Conservation (phyloP, 1,140 invertebrate genomes). For the Homalodisca vitripennis region DNA sequence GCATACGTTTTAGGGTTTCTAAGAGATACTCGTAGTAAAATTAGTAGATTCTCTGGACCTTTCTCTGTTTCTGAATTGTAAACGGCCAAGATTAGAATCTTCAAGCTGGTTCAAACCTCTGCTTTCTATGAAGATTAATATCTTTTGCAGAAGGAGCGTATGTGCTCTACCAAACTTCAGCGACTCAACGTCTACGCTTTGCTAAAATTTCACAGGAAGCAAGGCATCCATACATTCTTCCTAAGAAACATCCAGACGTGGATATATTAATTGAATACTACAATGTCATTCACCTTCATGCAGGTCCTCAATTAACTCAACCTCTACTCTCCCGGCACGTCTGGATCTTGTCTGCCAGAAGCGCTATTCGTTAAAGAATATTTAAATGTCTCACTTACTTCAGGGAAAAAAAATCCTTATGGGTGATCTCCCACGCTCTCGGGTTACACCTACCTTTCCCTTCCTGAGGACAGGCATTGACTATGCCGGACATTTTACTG, state of each 20-base stretch:
- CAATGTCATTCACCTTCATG: conserved; percentile 33
- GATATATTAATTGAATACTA: conserved; percentile 38
- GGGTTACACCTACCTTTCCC: neutral
- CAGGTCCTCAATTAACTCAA: neutral
- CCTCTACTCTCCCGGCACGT: neutral
- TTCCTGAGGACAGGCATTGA: neutral
- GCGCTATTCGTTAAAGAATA: neutral
- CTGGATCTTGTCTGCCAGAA: neutral
- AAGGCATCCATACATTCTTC: conserved; percentile 40
- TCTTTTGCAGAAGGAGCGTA: no score
- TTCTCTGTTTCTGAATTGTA: no score
- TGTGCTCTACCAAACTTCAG: no score
- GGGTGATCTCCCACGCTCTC: neutral
- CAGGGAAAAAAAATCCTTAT: neutral
- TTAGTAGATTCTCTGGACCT: no score
- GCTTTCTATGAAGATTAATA: no score
- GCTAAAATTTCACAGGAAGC: no score
- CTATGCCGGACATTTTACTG: neutral
- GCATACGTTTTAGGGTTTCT: neutral
- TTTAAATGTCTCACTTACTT: neutral
- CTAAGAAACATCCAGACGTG: conserved; percentile 34
- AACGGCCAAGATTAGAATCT: no score
- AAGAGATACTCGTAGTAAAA: no score
- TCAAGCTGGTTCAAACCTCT: no score
- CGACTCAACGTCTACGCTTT: no score